Base-by-base conservation (phyloP, 2,888 invertebrate genomes). In the Didymodactylos carnosus region DNA sequence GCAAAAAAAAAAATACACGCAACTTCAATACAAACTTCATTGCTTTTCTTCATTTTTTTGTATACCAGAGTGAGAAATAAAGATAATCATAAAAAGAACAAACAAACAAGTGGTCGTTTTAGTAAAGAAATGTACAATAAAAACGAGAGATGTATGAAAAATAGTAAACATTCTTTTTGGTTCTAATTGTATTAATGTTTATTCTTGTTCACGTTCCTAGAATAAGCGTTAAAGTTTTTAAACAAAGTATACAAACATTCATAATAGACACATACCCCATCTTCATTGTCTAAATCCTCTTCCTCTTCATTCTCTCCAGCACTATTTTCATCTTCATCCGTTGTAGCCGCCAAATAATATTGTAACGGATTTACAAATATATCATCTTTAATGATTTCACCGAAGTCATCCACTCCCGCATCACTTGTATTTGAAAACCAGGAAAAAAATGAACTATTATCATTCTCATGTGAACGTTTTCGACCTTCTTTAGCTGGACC, bases 321-420 rank as follows among this genome's bases (percentile, higher is more conserved):
- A n/a, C 35, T 35, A 35, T 11, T 35, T 19, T 62, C 62, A 4
- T 62, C 62, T 62, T 62, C 62, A 35, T 62, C 62, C 10, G 29
- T 62, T 2, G 35, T 62, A n/a, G 62, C 35, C 35, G 62, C 62
- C 79, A 83, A 77, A 76, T 82, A 83, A 86, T 91, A 92, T 86
- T 91, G 87, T 49, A 87, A 85, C 69, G 91, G 91, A 84, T 91
- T 91, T 72, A 89, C 88, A 90, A 90, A 91, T 82, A 91, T 87
- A 81, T 91, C 91, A 82, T 92, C 91, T 84, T 91, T 91, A 78
- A 90, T 88, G 71, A 89, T 86, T 84, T 92, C 91, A 69, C 91
- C 91, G 79, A 92, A 88, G 81, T 91, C 91, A 76, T 88, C 88
- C 71, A 88, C 88, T 8, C 91, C 90, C 83, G 91, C 91, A 46